Evolutionary conservation across 2,888 invertebrate species (phyloP).

Genomic region (Sinhomidia bicolor): DNA sequence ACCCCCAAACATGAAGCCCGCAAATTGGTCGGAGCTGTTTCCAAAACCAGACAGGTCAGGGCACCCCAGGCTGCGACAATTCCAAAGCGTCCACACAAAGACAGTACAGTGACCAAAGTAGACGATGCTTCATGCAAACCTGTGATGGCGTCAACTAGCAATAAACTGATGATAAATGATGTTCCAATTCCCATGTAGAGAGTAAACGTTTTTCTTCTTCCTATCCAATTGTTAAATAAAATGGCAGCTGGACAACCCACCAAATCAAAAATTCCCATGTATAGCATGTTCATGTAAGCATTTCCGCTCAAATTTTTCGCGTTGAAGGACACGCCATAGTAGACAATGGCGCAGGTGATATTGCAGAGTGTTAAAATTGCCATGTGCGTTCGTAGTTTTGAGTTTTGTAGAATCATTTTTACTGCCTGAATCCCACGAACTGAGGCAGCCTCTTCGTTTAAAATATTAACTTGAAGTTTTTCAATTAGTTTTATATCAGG

Average conservation of each 20-base stretch:
- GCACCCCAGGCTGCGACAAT: slow-evolving; percentile 73
- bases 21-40: slow-evolving; percentile 73
- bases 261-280: slow-evolving; percentile 75
- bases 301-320: slow-evolving; percentile 76
- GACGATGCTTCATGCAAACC: slow-evolving; percentile 57
- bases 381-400: slow-evolving; percentile 61
- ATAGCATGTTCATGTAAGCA: slow-evolving; percentile 75
- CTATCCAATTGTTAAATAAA: slow-evolving; percentile 71
- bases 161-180: slow-evolving; percentile 65
- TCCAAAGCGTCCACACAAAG: slow-evolving; percentile 67
- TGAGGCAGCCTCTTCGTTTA: slow-evolving; percentile 64
- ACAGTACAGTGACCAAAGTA: slow-evolving; percentile 56
- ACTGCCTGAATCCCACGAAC: slow-evolving; percentile 63
- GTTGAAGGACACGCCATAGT: slow-evolving; percentile 76
- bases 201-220: slow-evolving; percentile 73
- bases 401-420: slow-evolving; percentile 55
- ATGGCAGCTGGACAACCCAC: slow-evolving; percentile 69
- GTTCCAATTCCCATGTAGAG: slow-evolving; percentile 72
- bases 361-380: slow-evolving; percentile 68
- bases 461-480: slow-evolving; percentile 53
- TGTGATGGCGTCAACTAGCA: slow-evolving; percentile 52
- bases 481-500: slow-evolving; percentile 64
- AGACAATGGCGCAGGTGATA: slow-evolving; percentile 74
- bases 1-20: slow-evolving; percentile 73
- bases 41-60: slow-evolving; percentile 66